Conservation (phyloP, 2,113 vertebrate genomes). For the Amphilophus citrinellus region DNA sequence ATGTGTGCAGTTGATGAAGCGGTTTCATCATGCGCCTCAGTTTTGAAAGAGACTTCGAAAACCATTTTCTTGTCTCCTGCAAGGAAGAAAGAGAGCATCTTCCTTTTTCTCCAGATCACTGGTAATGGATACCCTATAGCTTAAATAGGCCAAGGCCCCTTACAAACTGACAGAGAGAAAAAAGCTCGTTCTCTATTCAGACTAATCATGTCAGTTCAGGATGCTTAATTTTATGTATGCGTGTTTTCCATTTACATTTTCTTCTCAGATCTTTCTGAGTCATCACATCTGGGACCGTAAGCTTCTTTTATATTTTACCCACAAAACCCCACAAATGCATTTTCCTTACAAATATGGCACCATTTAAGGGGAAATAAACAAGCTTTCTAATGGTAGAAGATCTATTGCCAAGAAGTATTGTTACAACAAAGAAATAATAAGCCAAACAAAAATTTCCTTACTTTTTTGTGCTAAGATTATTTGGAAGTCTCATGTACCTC, state of each 20-base stretch:
- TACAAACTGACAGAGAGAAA: not conserved
- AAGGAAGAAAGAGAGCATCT: not conserved
- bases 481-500: slow-evolving; percentile 18
- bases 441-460: too few relatives aligned
- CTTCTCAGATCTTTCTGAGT: not conserved
- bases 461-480: not conserved
- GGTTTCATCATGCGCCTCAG: not conserved
- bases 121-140: not conserved
- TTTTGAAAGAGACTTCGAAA: not conserved
- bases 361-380: too few relatives aligned
- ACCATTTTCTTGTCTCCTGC: not conserved
- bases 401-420: too few relatives aligned
- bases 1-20: not conserved
- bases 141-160: not conserved
- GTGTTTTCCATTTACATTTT: slow-evolving; percentile 2
- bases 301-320: not conserved
- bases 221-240: not conserved
- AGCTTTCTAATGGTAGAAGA: too few relatives aligned
- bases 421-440: too few relatives aligned
- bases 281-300: not conserved
- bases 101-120: not conserved
- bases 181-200: not conserved
- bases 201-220: slow-evolving; percentile 2
- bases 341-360: too few relatives aligned
- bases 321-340: not conserved